These are phyloP conservation scores for Emydocephalus ijimae DNA, from an alignment of 2,113 vertebrate species.

Conservation along the genomic window DNA sequence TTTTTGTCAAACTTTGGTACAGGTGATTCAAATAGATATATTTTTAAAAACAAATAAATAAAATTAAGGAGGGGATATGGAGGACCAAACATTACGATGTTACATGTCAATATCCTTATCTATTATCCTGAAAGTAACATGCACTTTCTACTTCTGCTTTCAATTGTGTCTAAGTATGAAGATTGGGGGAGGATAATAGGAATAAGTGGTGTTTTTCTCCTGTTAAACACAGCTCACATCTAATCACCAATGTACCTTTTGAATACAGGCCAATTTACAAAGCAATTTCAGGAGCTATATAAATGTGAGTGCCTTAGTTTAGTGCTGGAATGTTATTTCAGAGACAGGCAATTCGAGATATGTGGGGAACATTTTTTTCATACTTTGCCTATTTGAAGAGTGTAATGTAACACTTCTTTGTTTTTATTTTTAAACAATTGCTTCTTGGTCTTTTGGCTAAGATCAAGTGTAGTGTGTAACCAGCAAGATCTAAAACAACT, in stretches of 20 bases:
- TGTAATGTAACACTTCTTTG: not conserved
- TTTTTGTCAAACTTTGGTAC: not conserved
- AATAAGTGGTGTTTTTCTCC: not conserved
- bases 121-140: not conserved
- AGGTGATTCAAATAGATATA: not conserved
- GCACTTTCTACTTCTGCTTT: not conserved
- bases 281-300: not conserved
- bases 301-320: not conserved
- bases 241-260: not conserved
- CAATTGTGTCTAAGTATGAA: not conserved
- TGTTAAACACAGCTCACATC: not conserved
- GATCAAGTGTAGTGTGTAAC: too few species aligned
- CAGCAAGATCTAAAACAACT: not conserved
- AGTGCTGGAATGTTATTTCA: not conserved
- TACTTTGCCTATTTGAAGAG: not conserved
- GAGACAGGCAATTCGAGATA: not conserved
- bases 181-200: too few species aligned
- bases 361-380: not conserved
- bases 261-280: not conserved
- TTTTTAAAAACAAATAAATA: not conserved
- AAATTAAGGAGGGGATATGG: not conserved
- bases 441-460: too few species aligned
- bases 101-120: not conserved
- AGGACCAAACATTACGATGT: not conserved
- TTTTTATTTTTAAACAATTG: not conserved